Base-by-base conservation (phyloP, 2,113 vertebrate species). In the Scortum barcoo region DNA sequence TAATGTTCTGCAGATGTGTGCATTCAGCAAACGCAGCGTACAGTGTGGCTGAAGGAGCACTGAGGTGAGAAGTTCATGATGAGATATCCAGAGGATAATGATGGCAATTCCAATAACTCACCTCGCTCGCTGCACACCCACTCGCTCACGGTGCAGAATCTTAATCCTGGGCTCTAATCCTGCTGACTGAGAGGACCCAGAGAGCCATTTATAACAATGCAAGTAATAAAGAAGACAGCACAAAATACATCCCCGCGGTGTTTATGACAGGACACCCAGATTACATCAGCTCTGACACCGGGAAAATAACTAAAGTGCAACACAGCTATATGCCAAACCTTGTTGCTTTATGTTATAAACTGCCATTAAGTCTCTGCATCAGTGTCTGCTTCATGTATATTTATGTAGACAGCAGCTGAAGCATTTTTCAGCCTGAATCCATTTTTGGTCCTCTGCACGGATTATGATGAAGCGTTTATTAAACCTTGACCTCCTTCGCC, bases 81-180 rank as follows among this genome's bases (percentile, higher is more conserved):
- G 88, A 87, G 92, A 89, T 85, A 89, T 91, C 89, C 60, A 68
- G 78, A 86, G 83, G 85, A 90, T 92, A 90, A 93, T 91, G 86
- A 90, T 78, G 85, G 81, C 88, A 88, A 86, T 91, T 89, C 87
- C 84, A 92, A 91, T 90, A 88, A 90, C 81, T 83, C 51, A 17
- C 46, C 38, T 61, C 12, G 44, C 84, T 90, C 76, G 14, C 70
- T 79, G 87, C 88, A 84, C 88, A 86, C 81, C 85, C 78, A 78
- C 82, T 72, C 61, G 16, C 76, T 77, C 88, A 80, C 68, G 17
- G 82, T 36, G 72, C 84, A 46, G 84, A 81, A 83, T 90, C 89
- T 90, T 92, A 92, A 92, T 94, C 92, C 87, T 63, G 72, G 72
- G 67, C 75, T 92, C 38, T 90, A 90, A 92, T 90, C 89, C 89